A percentile compares a stretch with the other conserved stretches of the same genome.
phyloP scores from a whole-genome alignment of 2,888 invertebrate species.

The Blomia tropicalis region DNA sequence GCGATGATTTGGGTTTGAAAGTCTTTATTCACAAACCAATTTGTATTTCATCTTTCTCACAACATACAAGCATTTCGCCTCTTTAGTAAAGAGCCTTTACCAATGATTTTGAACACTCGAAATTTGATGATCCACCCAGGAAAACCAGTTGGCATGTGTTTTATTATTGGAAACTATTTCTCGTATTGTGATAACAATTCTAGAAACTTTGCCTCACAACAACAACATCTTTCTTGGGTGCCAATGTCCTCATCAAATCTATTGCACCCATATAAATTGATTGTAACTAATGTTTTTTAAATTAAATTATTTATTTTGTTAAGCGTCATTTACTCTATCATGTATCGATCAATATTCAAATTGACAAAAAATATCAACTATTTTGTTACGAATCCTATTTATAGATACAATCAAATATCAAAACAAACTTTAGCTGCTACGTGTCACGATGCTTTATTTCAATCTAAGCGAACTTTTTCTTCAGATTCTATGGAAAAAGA shows the following conservation, averaged over 20 bases:
- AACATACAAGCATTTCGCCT: neutral
- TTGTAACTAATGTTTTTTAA: neutral
- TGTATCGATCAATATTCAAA: neutral
- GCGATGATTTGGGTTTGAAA: neutral
- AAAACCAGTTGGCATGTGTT: too few species aligned
- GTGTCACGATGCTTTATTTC: neutral
- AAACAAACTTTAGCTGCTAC: neutral
- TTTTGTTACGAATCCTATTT: neutral
- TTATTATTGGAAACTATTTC: too few species aligned
- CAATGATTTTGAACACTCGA: too few species aligned
- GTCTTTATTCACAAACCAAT: neutral
- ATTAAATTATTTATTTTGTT: neutral
- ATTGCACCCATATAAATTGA: too few species aligned
- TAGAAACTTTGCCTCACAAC: too few species aligned
- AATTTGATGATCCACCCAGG: too few species aligned
- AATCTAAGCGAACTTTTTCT: too few species aligned
- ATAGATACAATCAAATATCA: neutral
- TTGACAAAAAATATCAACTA: neutral
- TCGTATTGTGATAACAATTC: too few species aligned
- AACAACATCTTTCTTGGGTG: too few species aligned
- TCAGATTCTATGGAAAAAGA: conserved; percentile 25
- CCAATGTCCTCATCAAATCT: too few species aligned
- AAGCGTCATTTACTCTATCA: too few species aligned
- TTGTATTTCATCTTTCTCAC: neutral
- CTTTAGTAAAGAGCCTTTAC: too few species aligned